Base-by-base conservation (phyloP, 2,888 invertebrate species). In the Meteorus cinctellus region DNA sequence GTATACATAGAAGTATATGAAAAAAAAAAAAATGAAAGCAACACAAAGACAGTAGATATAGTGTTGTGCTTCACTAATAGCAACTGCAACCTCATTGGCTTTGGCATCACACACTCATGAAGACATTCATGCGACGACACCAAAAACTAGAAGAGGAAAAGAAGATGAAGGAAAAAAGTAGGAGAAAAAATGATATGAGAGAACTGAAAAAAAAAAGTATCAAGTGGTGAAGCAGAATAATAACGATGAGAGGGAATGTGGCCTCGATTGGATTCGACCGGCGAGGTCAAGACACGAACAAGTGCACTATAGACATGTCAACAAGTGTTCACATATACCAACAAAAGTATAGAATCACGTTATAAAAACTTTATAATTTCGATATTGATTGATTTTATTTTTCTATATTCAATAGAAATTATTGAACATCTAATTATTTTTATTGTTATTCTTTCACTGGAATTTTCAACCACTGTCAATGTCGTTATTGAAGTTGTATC, bases 11-110 rank as follows among this genome's bases (percentile, higher is more conserved):
- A 41, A 41, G 12, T 41, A 8, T 48, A 55, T 19, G n/a, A n/a
- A 55, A 19, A 76, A 51, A 66, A 65, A 77, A 72, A 73, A 79
- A 80, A 80, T 79, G 79, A 78, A 80, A 81, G 79, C 73, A 70
- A 60, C 48, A 70, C 69, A 69, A 55, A 80, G 79, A 81, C 81
- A 80, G 81, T 80, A 59, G 78, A 41, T 6, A 12, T 5, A 55
- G 24, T 19, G 19, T 55, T 24, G 4, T 55, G 10, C 55, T 55
- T 55, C 55, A 55, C 55, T 55, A 55, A 55, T 55, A 55, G 55
- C 55, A 19, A 55, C 19, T 19, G 19, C 55, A 55, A 19, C 19
- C 41, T 12, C 41, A 41, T 41, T 41, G 41, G 8, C 41, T 41
- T 41, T 41, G 41, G 41, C 41, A 12, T 41, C 19, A 55, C 8